Evolutionary conservation across 2,797 vertebrate genomes (phyloP), one percentile per base, ranked within the genome.

Genomic region (Poecile montanus): DNA sequence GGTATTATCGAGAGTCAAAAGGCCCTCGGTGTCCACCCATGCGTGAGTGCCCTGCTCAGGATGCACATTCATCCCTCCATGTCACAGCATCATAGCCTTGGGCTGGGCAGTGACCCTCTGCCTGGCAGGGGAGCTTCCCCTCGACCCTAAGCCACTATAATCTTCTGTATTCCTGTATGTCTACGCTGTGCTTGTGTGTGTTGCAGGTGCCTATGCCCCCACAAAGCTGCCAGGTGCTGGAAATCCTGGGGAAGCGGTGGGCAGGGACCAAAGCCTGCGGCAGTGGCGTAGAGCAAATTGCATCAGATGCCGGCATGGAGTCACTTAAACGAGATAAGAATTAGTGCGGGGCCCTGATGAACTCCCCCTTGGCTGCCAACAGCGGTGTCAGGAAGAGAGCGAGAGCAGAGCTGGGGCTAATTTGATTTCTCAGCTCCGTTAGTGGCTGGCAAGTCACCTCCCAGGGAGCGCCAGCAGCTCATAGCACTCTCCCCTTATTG

Each of bases 361-460:
- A 97, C 97, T 98, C 88, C 87, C 93, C 76, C 42, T 97, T 76
- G 96, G 81, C 93, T 94, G 95, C 95, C 95, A 56, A 63, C 94
- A 93, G 93, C 74, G 0, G 97, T 91, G 77, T 97, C 95, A 95
- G 97, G 96, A 95, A 97, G 95, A 95, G 91, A 97, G 96, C 47
- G 94, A 96, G 94, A 76, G 95, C 93, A 94, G 96, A 97, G 96
- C 94, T 54, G 25, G 67, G 89, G 88, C 97, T 97, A 98, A 98
- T 98, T 98, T 95, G 97, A 98, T 98, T 98, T 97, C 92, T 77
- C 38, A 4, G 85, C 92, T 97, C 96, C 81, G 94, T 95, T 96
- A 96, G 94, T 62, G 94, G 95, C 97, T 96, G 85, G 92, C 89
- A 58, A 83, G 95, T 81, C 97, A 97, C 96, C 96, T 97, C 97